These are phyloP conservation scores for Portevinia maculata DNA, from an alignment of 2,888 invertebrate genomes.

Conservation along the genomic window DNA sequence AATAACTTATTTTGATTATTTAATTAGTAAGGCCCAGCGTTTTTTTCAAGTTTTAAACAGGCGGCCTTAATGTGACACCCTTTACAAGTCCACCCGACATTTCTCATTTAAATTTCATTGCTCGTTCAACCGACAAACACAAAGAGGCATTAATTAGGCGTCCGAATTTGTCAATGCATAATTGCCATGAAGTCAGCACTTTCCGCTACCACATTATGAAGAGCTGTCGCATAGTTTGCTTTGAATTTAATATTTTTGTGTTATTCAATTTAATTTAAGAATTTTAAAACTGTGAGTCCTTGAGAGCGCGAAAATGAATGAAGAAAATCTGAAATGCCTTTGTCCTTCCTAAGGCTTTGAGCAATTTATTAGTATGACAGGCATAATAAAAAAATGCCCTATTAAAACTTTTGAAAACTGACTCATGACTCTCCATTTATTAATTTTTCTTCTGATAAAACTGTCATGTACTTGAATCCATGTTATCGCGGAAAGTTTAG, in stretches of 20 bases:
- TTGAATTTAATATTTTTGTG: constrained; percentile 12
- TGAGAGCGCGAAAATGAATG: neutral
- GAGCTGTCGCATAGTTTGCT: neutral
- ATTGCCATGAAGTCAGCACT: constrained; percentile 1
- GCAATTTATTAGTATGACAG: too few relatives aligned
- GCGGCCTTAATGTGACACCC: too few relatives aligned
- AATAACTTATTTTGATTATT: too few relatives aligned
- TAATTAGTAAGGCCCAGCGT: too few relatives aligned
- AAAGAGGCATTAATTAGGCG: constrained; percentile 4
- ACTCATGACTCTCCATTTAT: too few relatives aligned
- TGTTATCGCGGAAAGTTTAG: constrained; percentile 14
- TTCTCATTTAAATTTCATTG: neutral
- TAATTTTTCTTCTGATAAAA: constrained; percentile 14
- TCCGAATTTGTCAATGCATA: neutral
- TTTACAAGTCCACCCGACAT: neutral
- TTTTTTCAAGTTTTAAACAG: too few relatives aligned
- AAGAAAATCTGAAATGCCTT: neutral
- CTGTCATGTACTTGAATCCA: constrained; percentile 26
- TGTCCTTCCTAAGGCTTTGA: too few relatives aligned
- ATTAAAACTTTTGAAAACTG: too few relatives aligned
- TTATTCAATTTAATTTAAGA: neutral
- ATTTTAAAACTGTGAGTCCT: neutral
- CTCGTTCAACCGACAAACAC: neutral
- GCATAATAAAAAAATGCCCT: too few relatives aligned
- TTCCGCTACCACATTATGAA: neutral